These are phyloP conservation scores for Karalla daura DNA, from an alignment of 2,797 vertebrate genomes.

Conservation along the genomic window DNA sequence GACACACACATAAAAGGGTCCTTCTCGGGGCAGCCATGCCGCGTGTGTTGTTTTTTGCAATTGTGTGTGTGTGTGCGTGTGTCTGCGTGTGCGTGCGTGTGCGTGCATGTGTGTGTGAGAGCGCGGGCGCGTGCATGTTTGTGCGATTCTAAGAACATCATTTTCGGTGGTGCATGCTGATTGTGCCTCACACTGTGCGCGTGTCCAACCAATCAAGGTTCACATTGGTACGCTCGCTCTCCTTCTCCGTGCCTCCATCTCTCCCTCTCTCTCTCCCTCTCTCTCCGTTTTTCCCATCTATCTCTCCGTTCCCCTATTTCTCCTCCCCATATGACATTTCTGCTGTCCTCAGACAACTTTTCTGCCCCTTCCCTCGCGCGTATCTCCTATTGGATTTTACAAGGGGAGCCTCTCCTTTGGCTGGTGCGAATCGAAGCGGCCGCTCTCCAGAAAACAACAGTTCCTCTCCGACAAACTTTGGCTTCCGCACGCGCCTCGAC, in stretches of 20 bases:
- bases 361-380: constrained; percentile 23
- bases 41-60: constrained; percentile 22
- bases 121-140: constrained; percentile 23
- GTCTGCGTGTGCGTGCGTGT: constrained; percentile 25
- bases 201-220: constrained; percentile 81
- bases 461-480: constrained; percentile 43
- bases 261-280: constrained; percentile 30
- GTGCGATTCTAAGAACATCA: constrained; percentile 70
- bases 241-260: constrained; percentile 28
- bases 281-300: constrained; percentile 46
- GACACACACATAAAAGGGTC: constrained; percentile 71
- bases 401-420: constrained; percentile 29
- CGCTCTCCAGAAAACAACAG: constrained; percentile 45
- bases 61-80: constrained; percentile 14
- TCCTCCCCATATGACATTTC: constrained; percentile 61
- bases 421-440: constrained; percentile 46
- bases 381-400: constrained; percentile 57
- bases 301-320: constrained; percentile 53
- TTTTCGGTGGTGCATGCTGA: constrained; percentile 73
- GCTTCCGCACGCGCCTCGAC: constrained; percentile 10
- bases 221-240: constrained; percentile 71
- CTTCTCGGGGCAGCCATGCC: constrained; percentile 48
- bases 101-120: constrained; percentile 29
- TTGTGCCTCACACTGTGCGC: constrained; percentile 74
- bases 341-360: constrained; percentile 57